Base-by-base conservation (phyloP, 2,113 vertebrate genomes). In the Mionectes macconnelli region DNA sequence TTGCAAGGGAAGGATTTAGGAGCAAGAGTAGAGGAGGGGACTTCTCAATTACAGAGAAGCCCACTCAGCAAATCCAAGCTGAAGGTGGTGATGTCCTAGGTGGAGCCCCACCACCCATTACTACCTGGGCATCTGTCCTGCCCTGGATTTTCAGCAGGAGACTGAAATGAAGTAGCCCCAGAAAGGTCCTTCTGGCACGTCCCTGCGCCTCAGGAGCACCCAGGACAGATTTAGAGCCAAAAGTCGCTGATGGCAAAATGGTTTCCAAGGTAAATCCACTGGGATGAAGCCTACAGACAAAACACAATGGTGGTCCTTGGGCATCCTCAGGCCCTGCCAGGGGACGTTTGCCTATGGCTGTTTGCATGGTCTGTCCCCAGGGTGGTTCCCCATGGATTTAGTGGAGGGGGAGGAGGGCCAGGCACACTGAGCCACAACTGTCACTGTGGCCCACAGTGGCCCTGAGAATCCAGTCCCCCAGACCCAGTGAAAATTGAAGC, bases 401-500 rank as follows among this genome's bases (percentile, higher is more conserved):
- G 69, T 33, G 3, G 39, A 87, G 25, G 8, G 16, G 11, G 11
- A 55, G 56, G 42, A 94, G 25, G n/a, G 8, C 33, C 12, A 10
- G 44, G 80, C 73, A 68, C 5, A 1, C 40, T 4, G 45, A 94
- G 67, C 44, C 0, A 0, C 25, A 18, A 31, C 7, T 66, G 50
- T 62, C 87, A 40, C 49, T 0, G 0, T 37, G 53, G 31, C 67
- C 45, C 23, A 6, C 0, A 0, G 59, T 69, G 31, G 42, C 68
- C 45, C 80, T 69, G 72, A 80, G 55, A 64, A 31, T 23, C 37
- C 2, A 0, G 16, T 52, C 15, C 64, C 40, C 53, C 23, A 28
- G 22, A 5, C 57, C 39, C 5, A 4, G 30, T 57, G 80, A 47
- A 45, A 70, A 42, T 3, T 24, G 52, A 53, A 95, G 68, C 19